Evolutionary conservation across 2,797 vertebrate genomes (phyloP).

Genomic region (Fundulus diaphanus): DNA sequence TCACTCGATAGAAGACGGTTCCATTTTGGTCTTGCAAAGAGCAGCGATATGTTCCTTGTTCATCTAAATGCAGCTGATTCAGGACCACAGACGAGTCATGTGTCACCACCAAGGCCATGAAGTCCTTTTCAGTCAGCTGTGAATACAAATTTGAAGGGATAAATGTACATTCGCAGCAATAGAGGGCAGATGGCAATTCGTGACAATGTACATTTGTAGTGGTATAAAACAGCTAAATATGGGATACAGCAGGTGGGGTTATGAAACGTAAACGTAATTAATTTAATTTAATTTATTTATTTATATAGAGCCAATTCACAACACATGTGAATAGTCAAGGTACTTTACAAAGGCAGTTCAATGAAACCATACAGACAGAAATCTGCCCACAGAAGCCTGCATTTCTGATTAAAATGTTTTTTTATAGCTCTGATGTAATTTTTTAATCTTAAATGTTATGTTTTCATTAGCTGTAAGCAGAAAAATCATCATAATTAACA

Average conservation of each 20-base stretch:
- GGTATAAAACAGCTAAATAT: constrained; percentile 8
- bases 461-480: too few relatives aligned
- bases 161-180: constrained; percentile 10
- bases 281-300: too few relatives aligned
- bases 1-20: constrained; percentile 65
- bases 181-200: neutral
- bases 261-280: constrained; percentile 1
- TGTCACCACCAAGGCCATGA: constrained; percentile 70
- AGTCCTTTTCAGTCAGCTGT: constrained; percentile 59
- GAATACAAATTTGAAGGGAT: constrained; percentile 26
- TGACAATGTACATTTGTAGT: neutral
- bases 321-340: too few relatives aligned
- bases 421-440: too few relatives aligned
- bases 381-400: too few relatives aligned
- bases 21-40: constrained; percentile 61
- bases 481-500: too few relatives aligned
- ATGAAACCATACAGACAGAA: too few relatives aligned
- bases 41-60: constrained; percentile 78
- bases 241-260: neutral
- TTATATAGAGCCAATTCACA: too few relatives aligned
- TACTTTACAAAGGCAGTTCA: too few relatives aligned
- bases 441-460: too few relatives aligned
- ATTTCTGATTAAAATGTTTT: too few relatives aligned
- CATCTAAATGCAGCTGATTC: constrained; percentile 74
- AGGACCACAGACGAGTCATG: constrained; percentile 74